Evolutionary conservation across 2,888 invertebrate genomes (phyloP), one percentile per base, ranked within the genome.

Genomic region (Poecilus cupreus): DNA sequence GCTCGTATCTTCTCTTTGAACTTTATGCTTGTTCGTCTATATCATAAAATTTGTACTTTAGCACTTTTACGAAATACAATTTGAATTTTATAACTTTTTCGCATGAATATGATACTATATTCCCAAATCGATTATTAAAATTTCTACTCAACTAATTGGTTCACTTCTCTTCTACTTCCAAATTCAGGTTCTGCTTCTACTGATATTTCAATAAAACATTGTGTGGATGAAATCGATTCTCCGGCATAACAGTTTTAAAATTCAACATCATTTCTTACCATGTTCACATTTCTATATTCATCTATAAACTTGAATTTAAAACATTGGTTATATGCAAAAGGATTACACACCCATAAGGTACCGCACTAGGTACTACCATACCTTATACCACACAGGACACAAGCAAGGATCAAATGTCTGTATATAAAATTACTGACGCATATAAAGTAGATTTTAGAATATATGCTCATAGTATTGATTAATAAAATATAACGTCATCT

Each of bases 271-370:
- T 54, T 54, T 51, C 8, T 54, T 54, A 54, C 11, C 20, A 6
- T 18, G 22, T 54, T 54, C 22, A 54, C 22, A 54, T 22, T 22
- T 20, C 20, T 54, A 54, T 20, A 54, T 54, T 54, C 54, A 54
- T 54, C 54, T 22, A 54, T 54, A 54, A 54, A 54, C 22, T 54
- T 20, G 54, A 54, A 54, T 54, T 13, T 54, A 20, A 54, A 54
- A 18, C 54, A 8, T 1, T 3, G 6, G 20, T 20, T 54, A 51
- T 51, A 54, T 11, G 20, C 54, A 18, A 4, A 8, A 16, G n/a
- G 4, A 4, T 49, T 4, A 13, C 4, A 13, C 13, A 13, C n/a
- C 13, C 46, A 49, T 3, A 51, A 26, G 3, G 5, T 26, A 26
- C 26, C 26, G 32, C 0, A 3, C 32, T 32, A 32, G 6, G 6